Evolutionary conservation across 1,140 invertebrate species (phyloP).

Genomic region (Drosophila athabasca): DNA sequence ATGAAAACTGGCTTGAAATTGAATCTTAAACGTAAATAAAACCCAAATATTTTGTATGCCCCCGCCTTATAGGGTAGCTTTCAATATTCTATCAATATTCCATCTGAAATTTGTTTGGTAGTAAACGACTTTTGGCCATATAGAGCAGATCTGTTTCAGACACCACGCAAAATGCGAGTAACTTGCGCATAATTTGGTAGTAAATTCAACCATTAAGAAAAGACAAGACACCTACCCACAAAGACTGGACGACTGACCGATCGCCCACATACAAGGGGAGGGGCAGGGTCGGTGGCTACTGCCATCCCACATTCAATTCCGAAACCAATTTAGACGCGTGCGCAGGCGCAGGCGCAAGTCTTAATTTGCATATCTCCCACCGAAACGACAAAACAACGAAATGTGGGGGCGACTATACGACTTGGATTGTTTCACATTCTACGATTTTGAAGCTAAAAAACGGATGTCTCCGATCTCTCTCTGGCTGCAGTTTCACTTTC

Average conservation of each 20-base stretch:
- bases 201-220: constrained; percentile 24
- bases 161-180: constrained; percentile 41
- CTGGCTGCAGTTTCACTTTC: constrained; percentile 28
- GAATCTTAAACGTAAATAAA: constrained; percentile 14
- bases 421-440: constrained; percentile 17
- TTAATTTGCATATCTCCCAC: constrained; percentile 31
- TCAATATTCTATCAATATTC: constrained; percentile 2
- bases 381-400: no score
- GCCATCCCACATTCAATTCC: constrained; percentile 26
- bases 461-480: constrained; percentile 16
- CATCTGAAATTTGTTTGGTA: constrained; percentile 4
- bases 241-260: constrained; percentile 19
- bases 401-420: constrained; percentile 29
- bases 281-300: constrained; percentile 20
- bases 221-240: constrained; percentile 15
- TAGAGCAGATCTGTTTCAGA: constrained; percentile 11
- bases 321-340: constrained; percentile 37
- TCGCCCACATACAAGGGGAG: constrained; percentile 16
- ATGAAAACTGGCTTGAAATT: constrained; percentile 7
- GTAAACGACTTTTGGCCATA: constrained; percentile 16
- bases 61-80: constrained; percentile 7
- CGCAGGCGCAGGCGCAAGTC: constrained; percentile 46
- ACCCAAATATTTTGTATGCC: constrained; percentile 1
- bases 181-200: constrained; percentile 30
- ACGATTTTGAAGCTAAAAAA: not conserved